Percentiles rank a stretch among this genome's conserved stretches.
Evolutionary conservation across 2,113 vertebrate species (phyloP).

Genomic region (Salvator merianae): DNA sequence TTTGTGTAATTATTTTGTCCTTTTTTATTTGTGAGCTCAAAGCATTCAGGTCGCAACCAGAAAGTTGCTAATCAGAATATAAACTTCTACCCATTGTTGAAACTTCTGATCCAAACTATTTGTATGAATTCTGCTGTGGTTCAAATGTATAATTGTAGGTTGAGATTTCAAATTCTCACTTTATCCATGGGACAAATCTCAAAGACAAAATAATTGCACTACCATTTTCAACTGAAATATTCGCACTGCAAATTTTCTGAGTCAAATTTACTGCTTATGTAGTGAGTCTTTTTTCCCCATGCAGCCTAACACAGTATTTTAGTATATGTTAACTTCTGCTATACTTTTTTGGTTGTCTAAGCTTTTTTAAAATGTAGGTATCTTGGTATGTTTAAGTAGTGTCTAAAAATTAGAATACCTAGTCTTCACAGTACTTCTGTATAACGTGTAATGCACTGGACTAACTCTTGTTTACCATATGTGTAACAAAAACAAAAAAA

Average conservation of each 20-base stretch:
- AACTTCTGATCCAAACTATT: constrained; percentile 44
- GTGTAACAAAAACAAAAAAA: constrained; percentile 74
- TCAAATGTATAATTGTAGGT: constrained; percentile 40
- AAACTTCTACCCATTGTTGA: neutral
- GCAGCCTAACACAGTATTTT: constrained; percentile 71
- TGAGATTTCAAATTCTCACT: constrained; percentile 48
- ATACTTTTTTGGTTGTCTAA: constrained; percentile 74
- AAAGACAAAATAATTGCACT: constrained; percentile 58
- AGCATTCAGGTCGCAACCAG: constrained; percentile 5
- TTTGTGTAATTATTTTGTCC: constrained; percentile 63
- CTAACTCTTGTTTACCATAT: constrained; percentile 98
- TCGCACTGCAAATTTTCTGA: constrained; percentile 63
- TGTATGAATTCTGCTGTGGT: constrained; percentile 44
- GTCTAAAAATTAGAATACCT: constrained; percentile 74
- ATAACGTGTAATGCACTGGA: constrained; percentile 95
- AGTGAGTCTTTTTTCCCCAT: constrained; percentile 57
- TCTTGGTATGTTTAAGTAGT: constrained; percentile 75
- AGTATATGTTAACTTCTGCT: constrained; percentile 72
- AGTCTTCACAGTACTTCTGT: constrained; percentile 81
- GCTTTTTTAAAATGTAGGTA: constrained; percentile 71
- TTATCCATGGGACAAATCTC: constrained; percentile 41
- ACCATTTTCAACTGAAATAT: constrained; percentile 30
- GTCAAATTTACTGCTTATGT: constrained; percentile 62
- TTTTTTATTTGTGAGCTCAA: constrained; percentile 51
- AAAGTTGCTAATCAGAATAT: constrained; percentile 7